Conservation (phyloP, 2,113 vertebrate species). For the Lutjanus erythropterus region DNA sequence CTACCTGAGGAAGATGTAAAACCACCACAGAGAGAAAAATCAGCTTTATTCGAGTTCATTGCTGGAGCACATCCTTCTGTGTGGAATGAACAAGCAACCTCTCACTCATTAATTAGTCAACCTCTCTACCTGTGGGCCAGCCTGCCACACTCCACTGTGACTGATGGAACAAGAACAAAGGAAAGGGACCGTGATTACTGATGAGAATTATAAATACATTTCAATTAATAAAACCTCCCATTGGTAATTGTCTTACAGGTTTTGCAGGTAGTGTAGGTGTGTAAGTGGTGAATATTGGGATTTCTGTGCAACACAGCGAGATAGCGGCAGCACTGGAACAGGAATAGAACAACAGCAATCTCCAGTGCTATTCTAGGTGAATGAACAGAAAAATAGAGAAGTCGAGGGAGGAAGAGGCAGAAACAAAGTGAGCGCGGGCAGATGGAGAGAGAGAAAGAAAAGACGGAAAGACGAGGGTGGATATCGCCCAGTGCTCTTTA, state of each 20-base stretch:
- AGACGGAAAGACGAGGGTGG: constrained; percentile 64
- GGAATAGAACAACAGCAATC: constrained; percentile 62
- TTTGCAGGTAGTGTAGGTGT: constrained; percentile 27
- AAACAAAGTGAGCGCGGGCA: constrained; percentile 59
- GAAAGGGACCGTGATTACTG: constrained; percentile 64
- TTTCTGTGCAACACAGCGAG: constrained; percentile 20
- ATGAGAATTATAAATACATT: constrained; percentile 80
- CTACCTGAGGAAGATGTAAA: constrained; percentile 16
- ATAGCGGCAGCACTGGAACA: not conserved
- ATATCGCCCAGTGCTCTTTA: constrained; percentile 77
- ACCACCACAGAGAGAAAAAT: constrained; percentile 12
- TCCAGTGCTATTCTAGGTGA: constrained; percentile 72
- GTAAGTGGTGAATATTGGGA: constrained; percentile 20
- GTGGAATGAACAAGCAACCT: constrained; percentile 59
- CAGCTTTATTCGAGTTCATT: constrained; percentile 22
- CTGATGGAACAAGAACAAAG: constrained; percentile 72
- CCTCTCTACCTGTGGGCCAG: constrained; percentile 72
- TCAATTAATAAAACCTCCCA: constrained; percentile 64
- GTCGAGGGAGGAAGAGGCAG: constrained; percentile 44
- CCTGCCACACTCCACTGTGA: constrained; percentile 61
- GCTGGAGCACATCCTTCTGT: constrained; percentile 38
- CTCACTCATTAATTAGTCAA: constrained; percentile 75
- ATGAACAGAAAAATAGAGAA: constrained; percentile 53
- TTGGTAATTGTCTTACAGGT: constrained; percentile 55
- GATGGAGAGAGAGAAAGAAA: constrained; percentile 51